Evolutionary conservation across 2,113 vertebrate genomes (phyloP).

Genomic region (Pelecanus crispus): DNA sequence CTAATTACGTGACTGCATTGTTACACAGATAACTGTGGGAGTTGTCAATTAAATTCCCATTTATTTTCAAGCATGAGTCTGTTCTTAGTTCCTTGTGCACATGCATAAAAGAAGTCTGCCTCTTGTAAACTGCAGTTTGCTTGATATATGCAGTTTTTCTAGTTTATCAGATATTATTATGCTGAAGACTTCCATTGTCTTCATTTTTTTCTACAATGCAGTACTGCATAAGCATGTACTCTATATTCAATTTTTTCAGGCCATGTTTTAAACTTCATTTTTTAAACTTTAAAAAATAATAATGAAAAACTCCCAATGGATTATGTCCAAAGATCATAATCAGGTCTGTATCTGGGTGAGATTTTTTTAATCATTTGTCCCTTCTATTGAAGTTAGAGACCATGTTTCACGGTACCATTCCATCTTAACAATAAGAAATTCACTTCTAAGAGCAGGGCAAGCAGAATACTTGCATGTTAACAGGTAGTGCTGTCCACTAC

Average conservation of each 20-base stretch:
- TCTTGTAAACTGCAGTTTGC: not conserved
- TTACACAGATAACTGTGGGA: slow-evolving; percentile 31
- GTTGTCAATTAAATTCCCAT: slow-evolving; percentile 44
- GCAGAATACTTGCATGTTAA: not conserved
- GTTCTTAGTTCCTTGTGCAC: not conserved
- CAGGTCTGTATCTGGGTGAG: not conserved
- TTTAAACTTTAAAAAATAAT: slow-evolving; percentile 13
- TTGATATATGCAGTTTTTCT: not conserved
- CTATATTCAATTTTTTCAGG: not conserved
- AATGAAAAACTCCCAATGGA: not conserved
- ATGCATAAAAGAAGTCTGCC: not conserved
- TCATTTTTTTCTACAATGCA: not conserved
- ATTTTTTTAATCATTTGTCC: not conserved
- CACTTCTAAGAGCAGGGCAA: not conserved
- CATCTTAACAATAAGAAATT: not conserved
- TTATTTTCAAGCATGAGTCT: slow-evolving; percentile 22
- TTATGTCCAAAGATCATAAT: slow-evolving; percentile 6
- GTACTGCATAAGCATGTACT: not conserved
- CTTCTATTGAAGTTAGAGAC: not conserved
- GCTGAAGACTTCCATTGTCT: not conserved
- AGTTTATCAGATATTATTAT: slow-evolving; percentile 27
- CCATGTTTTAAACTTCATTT: not conserved
- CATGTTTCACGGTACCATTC: not conserved
- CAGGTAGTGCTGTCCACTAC: not conserved
- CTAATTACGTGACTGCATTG: slow-evolving; percentile 42